phyloP scores from a whole-genome alignment of 2,113 vertebrate species.

The Nematolebias whitei region DNA sequence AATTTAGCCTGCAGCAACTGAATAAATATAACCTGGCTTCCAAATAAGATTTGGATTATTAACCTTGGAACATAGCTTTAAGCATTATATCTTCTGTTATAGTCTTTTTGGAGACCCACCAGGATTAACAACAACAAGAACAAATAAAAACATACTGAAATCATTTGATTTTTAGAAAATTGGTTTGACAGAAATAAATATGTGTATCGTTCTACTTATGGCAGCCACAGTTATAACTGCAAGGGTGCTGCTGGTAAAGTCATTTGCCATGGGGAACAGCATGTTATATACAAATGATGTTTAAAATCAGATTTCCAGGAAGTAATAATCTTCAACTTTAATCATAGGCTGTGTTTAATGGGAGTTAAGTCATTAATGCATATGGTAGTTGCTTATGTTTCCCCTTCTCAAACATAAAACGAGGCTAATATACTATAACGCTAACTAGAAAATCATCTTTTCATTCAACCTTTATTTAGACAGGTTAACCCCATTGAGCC shows the following conservation, averaged over 20 bases:
- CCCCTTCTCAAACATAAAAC: conserved; percentile 9
- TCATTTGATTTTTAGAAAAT: conserved; percentile 8
- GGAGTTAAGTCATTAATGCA: neutral
- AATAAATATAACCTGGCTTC: conserved; percentile 13
- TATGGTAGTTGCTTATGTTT: conserved; percentile 10
- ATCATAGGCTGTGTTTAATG: conserved; percentile 9
- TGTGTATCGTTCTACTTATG: neutral
- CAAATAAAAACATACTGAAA: conserved; percentile 3
- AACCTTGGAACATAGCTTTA: conserved; percentile 10
- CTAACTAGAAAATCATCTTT: conserved; percentile 18
- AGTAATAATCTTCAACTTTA: conserved; percentile 10
- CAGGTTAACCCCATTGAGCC: too few species aligned
- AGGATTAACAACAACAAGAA: neutral
- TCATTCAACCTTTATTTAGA: too few species aligned
- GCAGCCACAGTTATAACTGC: neutral
- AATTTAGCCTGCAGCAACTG: conserved; percentile 15
- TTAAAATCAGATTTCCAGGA: neutral
- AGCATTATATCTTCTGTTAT: conserved; percentile 4
- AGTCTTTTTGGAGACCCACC: conserved; percentile 1
- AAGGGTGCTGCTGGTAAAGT: neutral
- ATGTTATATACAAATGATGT: neutral
- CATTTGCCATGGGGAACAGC: neutral
- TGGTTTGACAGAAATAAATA: conserved; percentile 15
- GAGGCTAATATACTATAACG: conserved; percentile 6
- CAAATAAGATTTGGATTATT: conserved; percentile 30